Conservation (phyloP, 53 echinoderm and acorn worm genomes). For the Luidia sarsii region DNA sequence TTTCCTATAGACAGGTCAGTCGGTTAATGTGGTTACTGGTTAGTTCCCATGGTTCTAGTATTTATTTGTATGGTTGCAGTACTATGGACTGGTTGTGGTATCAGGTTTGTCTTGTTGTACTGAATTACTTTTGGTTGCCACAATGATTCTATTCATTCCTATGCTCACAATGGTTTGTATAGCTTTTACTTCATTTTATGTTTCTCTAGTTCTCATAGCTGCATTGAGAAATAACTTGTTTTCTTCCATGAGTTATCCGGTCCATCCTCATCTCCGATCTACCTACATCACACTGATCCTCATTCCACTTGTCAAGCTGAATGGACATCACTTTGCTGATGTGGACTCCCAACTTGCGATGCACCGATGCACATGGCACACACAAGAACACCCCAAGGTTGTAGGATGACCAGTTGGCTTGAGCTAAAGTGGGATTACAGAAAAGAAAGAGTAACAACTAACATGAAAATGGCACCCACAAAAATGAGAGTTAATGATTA, state of each 20-base stretch:
- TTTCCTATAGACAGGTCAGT: too few species aligned
- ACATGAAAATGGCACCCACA: too few species aligned
- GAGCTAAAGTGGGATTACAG: slow-evolving; percentile 41
- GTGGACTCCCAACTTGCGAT: slow-evolving; percentile 95
- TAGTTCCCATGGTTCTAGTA: too few species aligned
- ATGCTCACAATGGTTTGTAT: too few species aligned
- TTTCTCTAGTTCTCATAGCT: background rate
- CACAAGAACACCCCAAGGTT: slow-evolving; percentile 94
- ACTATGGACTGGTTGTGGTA: too few species aligned
- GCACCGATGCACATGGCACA: slow-evolving; percentile 86
- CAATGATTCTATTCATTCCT: too few species aligned
- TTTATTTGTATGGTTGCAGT: too few species aligned
- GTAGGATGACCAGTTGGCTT: slow-evolving; percentile 90
- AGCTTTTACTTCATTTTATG: background rate
- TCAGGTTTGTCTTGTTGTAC: too few species aligned
- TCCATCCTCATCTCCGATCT: background rate
- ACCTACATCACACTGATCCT: slow-evolving; percentile 75
- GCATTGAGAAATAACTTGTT: background rate
- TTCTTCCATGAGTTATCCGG: background rate
- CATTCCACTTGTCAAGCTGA: slow-evolving; percentile 88
- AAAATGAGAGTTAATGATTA: too few species aligned
- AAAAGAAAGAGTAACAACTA: too few species aligned
- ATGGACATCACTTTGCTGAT: slow-evolving; percentile 94
- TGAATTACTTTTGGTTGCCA: too few species aligned
- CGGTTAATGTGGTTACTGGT: too few species aligned